Evolutionary conservation across 2,888 invertebrate genomes (phyloP), one percentile per base, ranked within the genome.

Genomic region (Buathra laborator): DNA sequence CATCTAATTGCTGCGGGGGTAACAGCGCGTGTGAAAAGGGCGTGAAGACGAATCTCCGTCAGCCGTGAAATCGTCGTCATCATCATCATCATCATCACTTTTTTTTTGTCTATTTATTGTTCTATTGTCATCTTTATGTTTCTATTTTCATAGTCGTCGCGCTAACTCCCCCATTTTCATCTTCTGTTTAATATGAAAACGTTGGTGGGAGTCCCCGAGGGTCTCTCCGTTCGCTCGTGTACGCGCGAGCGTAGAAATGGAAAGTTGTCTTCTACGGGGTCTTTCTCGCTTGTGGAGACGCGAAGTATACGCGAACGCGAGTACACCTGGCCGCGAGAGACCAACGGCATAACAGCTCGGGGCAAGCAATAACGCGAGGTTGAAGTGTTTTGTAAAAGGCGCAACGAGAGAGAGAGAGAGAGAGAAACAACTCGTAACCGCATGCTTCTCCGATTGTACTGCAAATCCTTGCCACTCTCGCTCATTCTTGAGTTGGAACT

Each of bases 221-320:
- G 64, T 80, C 79, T 59, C 68, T 53, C 70, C 80, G 59, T 79
- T 82, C 72, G 82, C 53, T 83, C 86, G 87, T 82, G 84, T 89
- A 71, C 66, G 67, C 85, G 71, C 74, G 80, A 83, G 75, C 87
- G 86, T 86, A 90, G 91, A 92, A 92, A 92, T 92, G 90, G 92
- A 92, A 92, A 92, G 92, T 92, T 89, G 89, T 91, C 90, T 90
- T 90, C 89, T 88, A 85, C 67, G 67, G 67, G 66, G 44, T 76
- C 56, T 78, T 53, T 75, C 75, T 51, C 56, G 44, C 37, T 53
- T 59, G 72, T 46, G 59, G 44, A 51, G 71, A 56, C 75, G 62
- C 43, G 81, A 51, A 74, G 83, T 74, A 67, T 74, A 74, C 16
- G 44, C 51, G 64, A 64, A 51, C 70, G 43, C 77, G 75, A 78